Evolutionary conservation across 2,797 vertebrate species (phyloP).

Genomic region (Lutjanus argentimaculatus): DNA sequence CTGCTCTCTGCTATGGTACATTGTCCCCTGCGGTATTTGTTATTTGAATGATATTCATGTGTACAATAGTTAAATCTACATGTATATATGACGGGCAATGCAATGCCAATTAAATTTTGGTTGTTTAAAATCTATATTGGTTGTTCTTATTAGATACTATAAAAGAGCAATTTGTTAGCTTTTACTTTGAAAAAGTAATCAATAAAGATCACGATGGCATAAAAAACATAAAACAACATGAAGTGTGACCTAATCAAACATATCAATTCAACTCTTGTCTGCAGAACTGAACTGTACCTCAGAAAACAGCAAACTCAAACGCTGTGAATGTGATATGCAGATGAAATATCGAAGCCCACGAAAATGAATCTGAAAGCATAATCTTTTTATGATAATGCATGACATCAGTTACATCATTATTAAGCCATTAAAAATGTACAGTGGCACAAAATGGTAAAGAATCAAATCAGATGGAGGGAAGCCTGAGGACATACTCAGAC

Average conservation of each 20-base stretch:
- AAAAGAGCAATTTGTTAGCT: not conserved
- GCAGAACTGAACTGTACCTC: not conserved
- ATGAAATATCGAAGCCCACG: not conserved
- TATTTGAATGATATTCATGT: not conserved
- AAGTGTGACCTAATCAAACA: not conserved
- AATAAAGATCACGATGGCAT: not conserved
- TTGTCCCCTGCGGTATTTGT: not conserved
- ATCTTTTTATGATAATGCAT: conserved; percentile 32
- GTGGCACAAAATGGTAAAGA: conserved; percentile 26
- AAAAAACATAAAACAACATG: not conserved
- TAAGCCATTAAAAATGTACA: conserved; percentile 26
- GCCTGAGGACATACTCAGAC: conserved; percentile 5
- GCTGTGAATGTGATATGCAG: conserved; percentile 11
- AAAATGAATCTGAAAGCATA: conserved; percentile 7
- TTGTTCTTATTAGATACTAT: not conserved
- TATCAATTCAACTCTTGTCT: not conserved
- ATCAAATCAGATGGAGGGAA: conserved; percentile 26
- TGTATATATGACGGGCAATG: too few species aligned
- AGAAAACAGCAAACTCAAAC: conserved; percentile 2
- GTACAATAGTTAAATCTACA: not conserved
- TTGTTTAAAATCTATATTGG: not conserved
- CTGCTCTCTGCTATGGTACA: not conserved
- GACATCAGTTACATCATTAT: conserved; percentile 36
- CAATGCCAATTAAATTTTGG: not conserved
- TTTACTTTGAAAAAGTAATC: not conserved